These are phyloP conservation scores for Terrapene triunguis DNA, from an alignment of 2,113 vertebrate species.

Conservation along the genomic window DNA sequence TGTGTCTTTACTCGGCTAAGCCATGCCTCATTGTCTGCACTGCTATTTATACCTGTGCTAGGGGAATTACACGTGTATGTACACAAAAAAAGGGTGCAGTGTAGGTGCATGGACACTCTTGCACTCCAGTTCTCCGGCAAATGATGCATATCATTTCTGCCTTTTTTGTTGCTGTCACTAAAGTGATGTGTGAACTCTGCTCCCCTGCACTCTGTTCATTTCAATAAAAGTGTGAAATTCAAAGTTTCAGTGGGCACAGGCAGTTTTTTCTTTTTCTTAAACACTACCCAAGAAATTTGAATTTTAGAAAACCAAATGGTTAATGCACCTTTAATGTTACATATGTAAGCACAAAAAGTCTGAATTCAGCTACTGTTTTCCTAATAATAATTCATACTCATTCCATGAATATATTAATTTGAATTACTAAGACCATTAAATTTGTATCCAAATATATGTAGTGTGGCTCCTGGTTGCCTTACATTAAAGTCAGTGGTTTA, in stretches of 20 bases:
- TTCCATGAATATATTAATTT: neutral
- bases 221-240: neutral
- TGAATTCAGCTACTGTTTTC: neutral
- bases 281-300: neutral
- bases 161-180: accelerated
- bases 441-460: neutral
- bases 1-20: neutral
- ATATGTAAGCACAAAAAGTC: neutral
- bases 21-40: neutral
- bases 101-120: neutral
- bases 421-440: neutral
- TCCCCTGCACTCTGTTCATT: neutral
- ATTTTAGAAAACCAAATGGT: neutral
- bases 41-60: neutral
- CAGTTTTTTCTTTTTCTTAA: neutral
- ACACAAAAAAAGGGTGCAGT: neutral
- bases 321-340: neutral
- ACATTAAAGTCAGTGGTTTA: accelerated
- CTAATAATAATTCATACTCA: neutral
- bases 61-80: neutral
- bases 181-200: neutral
- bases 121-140: neutral
- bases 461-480: neutral
- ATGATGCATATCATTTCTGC: neutral
- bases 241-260: neutral